Conservation (phyloP, 1,140 invertebrate species). For the Drosophila saltans region DNA sequence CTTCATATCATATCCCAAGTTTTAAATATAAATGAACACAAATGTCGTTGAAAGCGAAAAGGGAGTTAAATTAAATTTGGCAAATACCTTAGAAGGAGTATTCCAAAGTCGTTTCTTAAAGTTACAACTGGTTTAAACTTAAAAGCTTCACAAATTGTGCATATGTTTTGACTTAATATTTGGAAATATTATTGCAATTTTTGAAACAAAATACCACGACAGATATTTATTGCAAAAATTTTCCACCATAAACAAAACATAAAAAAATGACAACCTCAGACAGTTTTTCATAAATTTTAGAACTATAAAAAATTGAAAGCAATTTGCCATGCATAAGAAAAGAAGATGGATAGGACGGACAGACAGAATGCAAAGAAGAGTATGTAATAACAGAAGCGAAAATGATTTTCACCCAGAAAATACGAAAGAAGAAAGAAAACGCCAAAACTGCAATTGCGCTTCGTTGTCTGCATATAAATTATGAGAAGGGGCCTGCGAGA, state of each 20-base stretch:
- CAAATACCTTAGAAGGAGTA: no score
- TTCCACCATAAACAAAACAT: background rate
- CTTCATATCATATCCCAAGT: no score
- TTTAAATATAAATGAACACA: no score
- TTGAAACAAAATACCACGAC: background rate
- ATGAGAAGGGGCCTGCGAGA: slow-evolving; percentile 8
- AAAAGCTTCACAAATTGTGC: no score
- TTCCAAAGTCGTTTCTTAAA: no score
- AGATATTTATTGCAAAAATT: slow-evolving; percentile 2
- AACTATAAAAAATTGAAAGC: slow-evolving; percentile 52
- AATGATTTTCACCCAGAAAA: slow-evolving; percentile 40
- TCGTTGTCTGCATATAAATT: slow-evolving; percentile 61
- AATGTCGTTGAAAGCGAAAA: no score
- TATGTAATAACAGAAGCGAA: slow-evolving; percentile 49
- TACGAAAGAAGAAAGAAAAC: background rate
- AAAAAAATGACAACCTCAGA: background rate
- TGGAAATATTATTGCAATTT: background rate
- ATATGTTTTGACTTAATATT: background rate
- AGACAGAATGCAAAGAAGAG: slow-evolving; percentile 16
- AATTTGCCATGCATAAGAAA: slow-evolving; percentile 46
- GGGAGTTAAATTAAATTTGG: no score
- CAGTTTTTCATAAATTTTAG: slow-evolving; percentile 14
- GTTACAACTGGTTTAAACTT: no score
- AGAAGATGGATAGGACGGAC: background rate
- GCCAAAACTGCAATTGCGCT: slow-evolving; percentile 49